A percentile compares a stretch with the other conserved stretches of the same genome.
Conservation (phyloP, 2,888 invertebrate genomes). For the Cephus sareptanus region DNA sequence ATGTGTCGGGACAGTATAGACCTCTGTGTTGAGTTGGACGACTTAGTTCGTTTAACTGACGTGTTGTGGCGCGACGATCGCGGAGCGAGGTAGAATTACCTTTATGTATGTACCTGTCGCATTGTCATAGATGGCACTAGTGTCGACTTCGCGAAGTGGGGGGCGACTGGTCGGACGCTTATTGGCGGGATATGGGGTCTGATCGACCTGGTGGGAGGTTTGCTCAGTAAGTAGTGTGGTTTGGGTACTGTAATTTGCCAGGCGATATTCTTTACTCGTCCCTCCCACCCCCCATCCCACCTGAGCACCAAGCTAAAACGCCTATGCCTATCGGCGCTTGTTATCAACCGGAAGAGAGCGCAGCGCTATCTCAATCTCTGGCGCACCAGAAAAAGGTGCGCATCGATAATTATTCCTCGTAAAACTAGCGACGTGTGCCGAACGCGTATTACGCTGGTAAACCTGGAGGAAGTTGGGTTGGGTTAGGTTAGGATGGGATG, state of each 20-base stretch:
- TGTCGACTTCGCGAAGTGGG: too few species aligned
- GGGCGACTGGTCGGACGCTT: too few species aligned
- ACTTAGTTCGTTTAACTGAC: too few species aligned
- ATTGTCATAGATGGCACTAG: too few species aligned
- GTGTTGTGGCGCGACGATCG: neutral
- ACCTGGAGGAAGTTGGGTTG: neutral
- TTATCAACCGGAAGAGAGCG: conserved; percentile 56
- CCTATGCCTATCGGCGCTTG: conserved; percentile 45
- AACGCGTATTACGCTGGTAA: neutral
- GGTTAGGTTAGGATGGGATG: too few species aligned
- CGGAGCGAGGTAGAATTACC: neutral
- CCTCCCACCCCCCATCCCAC: too few species aligned
- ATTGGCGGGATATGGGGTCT: too few species aligned
- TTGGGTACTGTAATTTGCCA: conserved; percentile 31
- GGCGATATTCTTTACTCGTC: conserved; percentile 24
- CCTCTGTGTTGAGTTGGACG: too few species aligned
- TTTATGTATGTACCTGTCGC: too few species aligned
- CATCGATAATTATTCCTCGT: conserved; percentile 63
- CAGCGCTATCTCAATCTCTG: conserved; percentile 48
- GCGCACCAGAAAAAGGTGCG: conserved; percentile 37
- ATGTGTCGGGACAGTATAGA: too few species aligned
- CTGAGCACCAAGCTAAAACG: conserved; percentile 21
- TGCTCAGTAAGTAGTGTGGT: too few species aligned
- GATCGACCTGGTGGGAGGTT: too few species aligned
- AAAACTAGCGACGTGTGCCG: conserved; percentile 53